Percentiles rank a stretch among this genome's conserved stretches.
Conservation (phyloP, 2,888 invertebrate species). For the Autographa gamma region DNA sequence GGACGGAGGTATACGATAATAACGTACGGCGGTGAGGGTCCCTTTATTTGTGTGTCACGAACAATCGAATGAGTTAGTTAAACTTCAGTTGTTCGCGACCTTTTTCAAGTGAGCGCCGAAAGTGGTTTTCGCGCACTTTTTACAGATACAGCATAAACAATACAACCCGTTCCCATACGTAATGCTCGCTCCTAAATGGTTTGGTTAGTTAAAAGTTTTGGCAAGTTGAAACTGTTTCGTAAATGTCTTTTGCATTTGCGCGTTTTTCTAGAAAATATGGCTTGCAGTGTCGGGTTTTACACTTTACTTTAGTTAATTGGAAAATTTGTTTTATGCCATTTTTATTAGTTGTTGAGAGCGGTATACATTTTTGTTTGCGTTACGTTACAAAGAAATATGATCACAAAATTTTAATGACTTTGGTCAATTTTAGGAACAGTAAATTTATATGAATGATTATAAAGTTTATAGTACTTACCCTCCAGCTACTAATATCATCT, state of each 20-base stretch:
- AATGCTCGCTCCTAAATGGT: background rate
- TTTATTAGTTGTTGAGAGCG: background rate
- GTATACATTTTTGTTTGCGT: too few relatives aligned
- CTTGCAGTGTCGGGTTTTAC: background rate
- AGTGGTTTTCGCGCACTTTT: background rate
- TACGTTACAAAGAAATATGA: too few relatives aligned
- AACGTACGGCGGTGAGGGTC: background rate
- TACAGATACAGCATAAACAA: background rate
- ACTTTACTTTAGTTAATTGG: background rate
- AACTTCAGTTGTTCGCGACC: background rate
- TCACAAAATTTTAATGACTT: too few relatives aligned
- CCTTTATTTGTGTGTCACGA: constrained; percentile 6
- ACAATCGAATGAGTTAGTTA: background rate
- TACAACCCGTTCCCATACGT: background rate
- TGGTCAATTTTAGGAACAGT: too few relatives aligned
- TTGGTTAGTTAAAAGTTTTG: background rate
- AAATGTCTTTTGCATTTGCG: background rate
- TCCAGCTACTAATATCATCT: constrained; percentile 89
- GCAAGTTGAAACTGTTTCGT: background rate
- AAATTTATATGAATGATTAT: too few relatives aligned
- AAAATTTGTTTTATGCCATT: background rate
- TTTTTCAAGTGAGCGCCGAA: background rate
- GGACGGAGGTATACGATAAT: too few relatives aligned
- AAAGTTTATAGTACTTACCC: constrained; percentile 65
- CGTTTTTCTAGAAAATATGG: background rate